Evolutionary conservation across 2,888 invertebrate genomes (phyloP), one percentile per base, ranked within the genome.

Genomic region (Iphiclides podalirius): DNA sequence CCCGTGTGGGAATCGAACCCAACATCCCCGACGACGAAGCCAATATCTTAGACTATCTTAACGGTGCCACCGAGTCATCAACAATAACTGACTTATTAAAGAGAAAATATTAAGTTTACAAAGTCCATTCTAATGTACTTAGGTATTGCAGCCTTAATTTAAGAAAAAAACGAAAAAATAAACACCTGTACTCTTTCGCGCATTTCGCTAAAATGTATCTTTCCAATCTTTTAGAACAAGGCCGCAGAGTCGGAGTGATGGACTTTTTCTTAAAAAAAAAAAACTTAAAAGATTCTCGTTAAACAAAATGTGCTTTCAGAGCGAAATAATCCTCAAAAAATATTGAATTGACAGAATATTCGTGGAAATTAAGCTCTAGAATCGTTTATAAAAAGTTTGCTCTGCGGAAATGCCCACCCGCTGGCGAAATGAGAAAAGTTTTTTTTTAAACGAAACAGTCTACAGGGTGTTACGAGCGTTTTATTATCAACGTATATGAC

Each of bases 341-440:
- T 63, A 65, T 64, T 60, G 57, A 61, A 67, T 67, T 64, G 68
- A 64, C 64, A 59, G 63, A 64, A 58, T 65, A 67, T 68, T 66
- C 60, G 62, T 53, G 55, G 55, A 48, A 62, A 66, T 62, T 58
- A 61, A 58, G 55, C 57, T 54, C 53, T 52, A 57, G 60, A 57
- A 62, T 61, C 61, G 62, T 57, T 60, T 57, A 63, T 63, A 63
- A 66, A 67, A 72, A 71, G 64, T 70, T 70, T 52, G 42, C 56
- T 52, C 61, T 42, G 50, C 37, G 44, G 60, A 65, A 66, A 66
- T 54, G 51, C 47, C 52, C 58, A 52, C 55, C 42, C 60, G 52
- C 46, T 37, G 55, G 60, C 67, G 69, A 80, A 78, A 82, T 84
- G 79, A 79, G 76, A 81, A 81, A 82, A 84, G 73, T 83, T 82